phyloP scores from a whole-genome alignment of 2,113 vertebrate species.

The Peromyscus polionotus region DNA sequence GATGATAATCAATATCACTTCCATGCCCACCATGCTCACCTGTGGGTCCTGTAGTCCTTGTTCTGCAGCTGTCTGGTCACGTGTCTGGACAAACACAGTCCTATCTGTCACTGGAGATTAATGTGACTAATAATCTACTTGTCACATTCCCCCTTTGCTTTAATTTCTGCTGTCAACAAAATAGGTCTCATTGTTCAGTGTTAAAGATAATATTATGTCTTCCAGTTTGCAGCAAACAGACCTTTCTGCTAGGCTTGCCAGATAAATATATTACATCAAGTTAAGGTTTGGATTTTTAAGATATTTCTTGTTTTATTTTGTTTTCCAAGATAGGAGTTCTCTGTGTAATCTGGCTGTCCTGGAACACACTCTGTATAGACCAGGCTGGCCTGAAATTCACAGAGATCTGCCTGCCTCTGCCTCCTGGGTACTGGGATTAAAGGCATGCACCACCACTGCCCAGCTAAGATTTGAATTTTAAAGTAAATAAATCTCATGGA shows the following conservation, averaged over 20 bases:
- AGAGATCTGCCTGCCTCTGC: not conserved
- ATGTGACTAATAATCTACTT: not conserved
- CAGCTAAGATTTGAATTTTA: not conserved
- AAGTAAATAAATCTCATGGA: not conserved
- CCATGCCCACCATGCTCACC: rapidly evolving
- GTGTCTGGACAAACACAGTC: too few species aligned
- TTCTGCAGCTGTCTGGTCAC: not conserved
- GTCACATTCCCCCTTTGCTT: not conserved
- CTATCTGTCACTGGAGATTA: not conserved
- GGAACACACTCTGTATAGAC: not conserved
- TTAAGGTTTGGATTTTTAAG: slow-evolving; percentile 18
- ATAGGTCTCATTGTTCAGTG: not conserved
- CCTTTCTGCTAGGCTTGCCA: not conserved
- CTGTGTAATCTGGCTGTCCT: not conserved
- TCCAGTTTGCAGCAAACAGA: not conserved
- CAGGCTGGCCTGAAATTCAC: not conserved
- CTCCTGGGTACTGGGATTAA: not conserved
- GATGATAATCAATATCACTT: too few species aligned
- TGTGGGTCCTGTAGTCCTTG: not conserved
- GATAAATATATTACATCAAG: not conserved
- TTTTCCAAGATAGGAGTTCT: not conserved
- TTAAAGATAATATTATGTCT: not conserved
- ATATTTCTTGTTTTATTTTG: not conserved
- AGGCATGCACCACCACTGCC: not conserved
- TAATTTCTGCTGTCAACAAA: not conserved